Evolutionary conservation across 53 echinoderm and acorn worm species (phyloP).

Genomic region (Paracentrotus lividus): DNA sequence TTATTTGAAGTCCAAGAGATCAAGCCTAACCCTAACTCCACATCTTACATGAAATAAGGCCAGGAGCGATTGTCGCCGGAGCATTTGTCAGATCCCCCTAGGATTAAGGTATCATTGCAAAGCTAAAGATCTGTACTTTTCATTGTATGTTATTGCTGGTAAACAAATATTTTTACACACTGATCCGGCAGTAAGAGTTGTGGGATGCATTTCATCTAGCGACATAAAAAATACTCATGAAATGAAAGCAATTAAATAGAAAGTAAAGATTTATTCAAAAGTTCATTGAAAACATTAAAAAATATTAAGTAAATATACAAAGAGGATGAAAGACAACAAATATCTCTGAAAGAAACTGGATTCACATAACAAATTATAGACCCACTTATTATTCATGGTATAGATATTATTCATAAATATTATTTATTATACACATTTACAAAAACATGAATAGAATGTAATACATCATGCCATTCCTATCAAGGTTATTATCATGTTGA

Average conservation of each 20-base stretch:
- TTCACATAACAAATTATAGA: neutral
- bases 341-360: neutral
- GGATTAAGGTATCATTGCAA: no score
- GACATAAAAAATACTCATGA: neutral
- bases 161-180: no score
- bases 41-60: no score
- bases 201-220: neutral
- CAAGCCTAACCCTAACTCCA: no score
- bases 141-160: no score
- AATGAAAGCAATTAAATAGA: neutral
- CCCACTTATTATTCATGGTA: neutral
- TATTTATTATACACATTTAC: neutral
- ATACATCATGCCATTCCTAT: neutral
- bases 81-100: no score
- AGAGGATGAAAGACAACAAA: neutral
- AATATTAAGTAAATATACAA: neutral
- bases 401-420: neutral
- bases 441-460: neutral
- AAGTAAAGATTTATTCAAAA: conserved; percentile 14
- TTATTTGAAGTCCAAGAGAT: no score
- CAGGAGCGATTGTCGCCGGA: no score
- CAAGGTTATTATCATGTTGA: neutral
- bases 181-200: no score
- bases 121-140: no score
- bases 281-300: neutral